Percentiles rank a stretch among this genome's conserved stretches.
phyloP scores from a whole-genome alignment of 2,113 vertebrate genomes.

The Athene cunicularia region DNA sequence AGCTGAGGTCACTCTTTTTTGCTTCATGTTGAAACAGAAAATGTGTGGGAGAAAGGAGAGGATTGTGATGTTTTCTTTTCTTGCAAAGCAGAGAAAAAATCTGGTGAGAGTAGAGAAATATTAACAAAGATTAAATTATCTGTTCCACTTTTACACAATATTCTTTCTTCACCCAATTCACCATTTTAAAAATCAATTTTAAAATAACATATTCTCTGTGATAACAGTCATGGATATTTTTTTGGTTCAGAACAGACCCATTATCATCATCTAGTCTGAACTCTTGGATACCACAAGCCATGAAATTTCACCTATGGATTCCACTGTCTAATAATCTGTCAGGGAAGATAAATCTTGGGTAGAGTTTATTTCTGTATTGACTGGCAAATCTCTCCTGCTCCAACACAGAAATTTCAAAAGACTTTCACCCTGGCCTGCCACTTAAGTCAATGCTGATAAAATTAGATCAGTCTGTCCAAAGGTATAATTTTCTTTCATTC shows the following conservation, averaged over 20 bases:
- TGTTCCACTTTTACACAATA: not conserved
- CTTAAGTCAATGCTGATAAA: conserved; percentile 12
- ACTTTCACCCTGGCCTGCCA: not conserved
- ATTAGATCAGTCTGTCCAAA: conserved; percentile 18
- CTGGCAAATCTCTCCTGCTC: not conserved
- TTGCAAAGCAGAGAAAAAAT: not conserved
- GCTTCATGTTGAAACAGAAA: not conserved
- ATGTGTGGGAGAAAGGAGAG: not conserved
- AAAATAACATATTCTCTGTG: not conserved
- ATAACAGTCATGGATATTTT: not conserved
- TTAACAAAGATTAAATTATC: not conserved
- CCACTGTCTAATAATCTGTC: not conserved
- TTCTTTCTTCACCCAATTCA: not conserved
- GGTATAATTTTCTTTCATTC: conserved; percentile 7
- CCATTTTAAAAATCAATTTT: not conserved
- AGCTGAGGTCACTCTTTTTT: not conserved
- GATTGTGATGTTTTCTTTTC: not conserved
- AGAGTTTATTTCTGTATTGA: conserved; percentile 8
- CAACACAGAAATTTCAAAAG: not conserved
- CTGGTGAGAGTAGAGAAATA: not conserved
- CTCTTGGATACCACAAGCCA: not conserved
- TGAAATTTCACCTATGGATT: not conserved
- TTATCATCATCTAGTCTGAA: not conserved
- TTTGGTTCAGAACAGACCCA: not conserved
- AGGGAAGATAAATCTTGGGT: not conserved